Evolutionary conservation across 2,113 vertebrate species (phyloP), one percentile per base, ranked within the genome.

Genomic region (Festucalex cinctus): DNA sequence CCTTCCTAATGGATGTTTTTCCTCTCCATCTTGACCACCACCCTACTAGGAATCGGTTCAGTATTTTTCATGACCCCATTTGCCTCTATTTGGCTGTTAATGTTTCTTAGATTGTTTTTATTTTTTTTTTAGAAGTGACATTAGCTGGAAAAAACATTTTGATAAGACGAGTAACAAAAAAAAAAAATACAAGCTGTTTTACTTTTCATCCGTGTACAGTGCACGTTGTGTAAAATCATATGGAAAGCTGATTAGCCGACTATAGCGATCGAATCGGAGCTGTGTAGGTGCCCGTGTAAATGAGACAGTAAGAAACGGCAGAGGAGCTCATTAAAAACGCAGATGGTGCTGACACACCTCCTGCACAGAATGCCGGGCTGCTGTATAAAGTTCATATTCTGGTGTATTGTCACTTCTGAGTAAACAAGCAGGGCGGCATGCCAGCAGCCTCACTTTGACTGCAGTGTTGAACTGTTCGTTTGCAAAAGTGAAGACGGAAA

Each of bases 341-440:
- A 62, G 59, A 62, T 41, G 59, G n/a, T 24, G n/a, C 20, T 24
- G 59, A 43, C 59, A 39, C 35, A 41, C 59, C 59, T 62, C 37
- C 20, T n/a, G 58, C 59, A 62, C 59, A 22, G 37, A 62, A 62
- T 41, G 1, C 6, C 13, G 39, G 39, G 10, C n/a, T 62, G 37
- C 20, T 39, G 14, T 14, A 41, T 22, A 22, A 62, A 41, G 37
- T 41, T 24, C n/a, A 24, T 14, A 41, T 22, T 60, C 19, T 60
- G 5, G 5, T 54, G 26, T 57, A 32, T 57, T 17, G 54, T 39
- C 59, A 60, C 5, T 22, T 62, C 37, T 41, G 13, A 41, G 59
- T 41, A 62, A 62, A 62, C 59, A 39, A 41, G 14, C 26, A 32
- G 26, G 54, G 54, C 16, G 54, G 26, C 26, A 32, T 57, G 54